phyloP scores from a whole-genome alignment of 2,797 vertebrate species.

The Neoniphon sammara region DNA sequence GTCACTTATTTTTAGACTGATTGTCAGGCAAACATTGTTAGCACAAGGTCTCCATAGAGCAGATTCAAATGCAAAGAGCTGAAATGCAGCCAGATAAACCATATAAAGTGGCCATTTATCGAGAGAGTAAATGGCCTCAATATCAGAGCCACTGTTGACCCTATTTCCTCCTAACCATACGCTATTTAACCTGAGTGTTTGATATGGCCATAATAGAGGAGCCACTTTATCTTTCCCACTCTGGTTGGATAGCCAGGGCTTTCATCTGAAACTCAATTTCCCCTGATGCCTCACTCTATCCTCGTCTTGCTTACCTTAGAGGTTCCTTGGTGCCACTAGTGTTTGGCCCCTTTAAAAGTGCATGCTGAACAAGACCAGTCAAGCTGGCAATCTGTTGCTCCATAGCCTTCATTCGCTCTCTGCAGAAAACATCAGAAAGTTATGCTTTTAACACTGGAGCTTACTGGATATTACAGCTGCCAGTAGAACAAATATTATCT shows the following conservation, averaged over 20 bases:
- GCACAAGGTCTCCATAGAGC: slow-evolving; percentile 47
- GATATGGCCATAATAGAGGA: slow-evolving; percentile 50
- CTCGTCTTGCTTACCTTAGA: slow-evolving; percentile 89
- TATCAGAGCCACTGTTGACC: slow-evolving; percentile 56
- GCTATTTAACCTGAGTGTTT: slow-evolving; percentile 42
- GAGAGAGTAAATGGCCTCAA: slow-evolving; percentile 48
- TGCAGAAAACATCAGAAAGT: slow-evolving; percentile 91
- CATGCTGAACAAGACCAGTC: slow-evolving; percentile 99
- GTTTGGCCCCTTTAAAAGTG: slow-evolving; percentile 97
- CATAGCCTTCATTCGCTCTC: slow-evolving; percentile 99
- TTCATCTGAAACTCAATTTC: slow-evolving; percentile 58
- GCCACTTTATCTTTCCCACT: slow-evolving; percentile 51
- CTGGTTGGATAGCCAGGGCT: slow-evolving; percentile 34
- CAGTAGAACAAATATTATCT: slow-evolving; percentile 47
- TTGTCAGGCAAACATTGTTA: slow-evolving; percentile 56
- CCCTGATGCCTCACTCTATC: slow-evolving; percentile 59
- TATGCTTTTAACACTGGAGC: slow-evolving; percentile 76
- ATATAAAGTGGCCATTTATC: slow-evolving; percentile 50
- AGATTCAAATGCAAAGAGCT: slow-evolving; percentile 55
- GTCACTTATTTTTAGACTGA: slow-evolving; percentile 41
- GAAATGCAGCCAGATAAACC: slow-evolving; percentile 66
- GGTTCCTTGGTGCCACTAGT: slow-evolving; percentile 93
- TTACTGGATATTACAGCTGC: slow-evolving; percentile 56
- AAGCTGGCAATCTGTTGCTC: slow-evolving; percentile 99
- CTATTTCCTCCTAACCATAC: slow-evolving; percentile 52